phyloP scores from a whole-genome alignment of 2,888 invertebrate species.

The Andricus quercusramuli region DNA sequence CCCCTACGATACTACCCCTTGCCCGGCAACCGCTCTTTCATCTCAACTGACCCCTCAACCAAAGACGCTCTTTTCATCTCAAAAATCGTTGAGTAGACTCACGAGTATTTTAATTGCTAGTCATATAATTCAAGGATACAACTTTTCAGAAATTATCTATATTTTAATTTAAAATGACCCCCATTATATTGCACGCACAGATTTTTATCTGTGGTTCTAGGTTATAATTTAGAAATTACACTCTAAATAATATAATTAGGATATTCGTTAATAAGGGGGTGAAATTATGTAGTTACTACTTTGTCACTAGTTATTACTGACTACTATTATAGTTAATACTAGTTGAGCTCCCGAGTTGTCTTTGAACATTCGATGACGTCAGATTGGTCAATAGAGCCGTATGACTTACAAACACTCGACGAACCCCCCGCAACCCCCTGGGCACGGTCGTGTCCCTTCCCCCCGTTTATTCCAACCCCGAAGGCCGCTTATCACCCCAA shows the following conservation, averaged over 20 bases:
- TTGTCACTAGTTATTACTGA: too few species aligned
- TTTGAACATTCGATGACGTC: constrained; percentile 43
- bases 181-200: too few species aligned
- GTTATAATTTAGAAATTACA: too few species aligned
- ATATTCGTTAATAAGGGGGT: too few species aligned
- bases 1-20: constrained; percentile 36
- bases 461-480: constrained; percentile 55
- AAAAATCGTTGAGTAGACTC: not conserved
- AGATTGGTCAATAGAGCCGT: constrained; percentile 52
- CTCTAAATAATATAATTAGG: too few species aligned
- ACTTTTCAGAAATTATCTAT: too few species aligned
- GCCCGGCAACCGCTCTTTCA: constrained; percentile 17
- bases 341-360: not conserved
- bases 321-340: too few species aligned
- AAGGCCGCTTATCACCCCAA: constrained; percentile 64
- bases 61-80: constrained; percentile 7
- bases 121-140: too few species aligned
- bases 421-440: not conserved
- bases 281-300: too few species aligned
- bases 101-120: not conserved
- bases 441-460: constrained; percentile 6
- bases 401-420: constrained; percentile 55
- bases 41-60: not conserved
- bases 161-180: too few species aligned
- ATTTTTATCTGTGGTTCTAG: too few species aligned